Conservation (phyloP, 1,140 invertebrate genomes). For the Cryptotermes secundus region DNA sequence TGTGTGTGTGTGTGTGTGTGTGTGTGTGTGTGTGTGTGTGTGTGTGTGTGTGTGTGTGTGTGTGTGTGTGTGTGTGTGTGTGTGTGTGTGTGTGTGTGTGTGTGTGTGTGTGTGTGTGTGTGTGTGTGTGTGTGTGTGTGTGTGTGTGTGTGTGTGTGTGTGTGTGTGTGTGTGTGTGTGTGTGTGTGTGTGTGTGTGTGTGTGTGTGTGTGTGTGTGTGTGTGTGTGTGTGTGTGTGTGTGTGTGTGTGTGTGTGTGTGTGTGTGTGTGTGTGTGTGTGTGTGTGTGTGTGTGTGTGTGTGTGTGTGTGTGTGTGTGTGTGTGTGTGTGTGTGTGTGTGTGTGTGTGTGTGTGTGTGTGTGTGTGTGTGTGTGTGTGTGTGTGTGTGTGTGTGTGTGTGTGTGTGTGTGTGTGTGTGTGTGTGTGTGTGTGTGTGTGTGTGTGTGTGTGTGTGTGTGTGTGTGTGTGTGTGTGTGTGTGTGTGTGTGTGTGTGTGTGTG, state of each 20-base stretch:
- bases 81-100: constrained; percentile 14
- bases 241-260: constrained; percentile 16
- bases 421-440: constrained; percentile 15
- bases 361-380: constrained; percentile 14
- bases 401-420: constrained; percentile 15
- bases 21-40: constrained; percentile 16
- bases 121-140: constrained; percentile 15
- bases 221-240: constrained; percentile 14
- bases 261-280: constrained; percentile 15
- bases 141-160: constrained; percentile 15
- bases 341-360: constrained; percentile 16
- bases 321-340: constrained; percentile 15
- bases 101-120: constrained; percentile 16
- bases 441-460: constrained; percentile 16
- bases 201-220: constrained; percentile 16
- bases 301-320: constrained; percentile 16
- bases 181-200: constrained; percentile 15
- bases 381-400: constrained; percentile 16
- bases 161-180: constrained; percentile 16
- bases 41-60: constrained; percentile 15
- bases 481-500: constrained; percentile 16
- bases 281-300: constrained; percentile 15
- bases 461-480: constrained; percentile 15
- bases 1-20: constrained; percentile 15
- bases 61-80: constrained; percentile 16